A percentile compares a stretch with the other conserved stretches of the same genome.
These are phyloP conservation scores for Hyppa rectilinea DNA, from an alignment of 2,888 invertebrate genomes.

Conservation along the genomic window DNA sequence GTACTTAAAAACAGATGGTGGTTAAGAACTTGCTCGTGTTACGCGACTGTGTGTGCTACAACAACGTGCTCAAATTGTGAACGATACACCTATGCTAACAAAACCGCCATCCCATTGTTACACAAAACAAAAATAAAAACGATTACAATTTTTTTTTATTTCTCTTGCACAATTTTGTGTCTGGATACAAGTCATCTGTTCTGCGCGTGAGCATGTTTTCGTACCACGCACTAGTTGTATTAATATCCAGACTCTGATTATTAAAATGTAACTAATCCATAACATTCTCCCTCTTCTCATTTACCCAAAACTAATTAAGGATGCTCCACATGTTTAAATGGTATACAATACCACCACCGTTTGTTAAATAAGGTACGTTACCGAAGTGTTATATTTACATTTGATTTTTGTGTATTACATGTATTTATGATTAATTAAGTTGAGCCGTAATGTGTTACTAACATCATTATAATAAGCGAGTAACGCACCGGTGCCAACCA, in stretches of 20 bases:
- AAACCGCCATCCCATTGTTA: slow-evolving; percentile 2
- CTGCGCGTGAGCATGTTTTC: slow-evolving; percentile 72
- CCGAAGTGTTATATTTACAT: slow-evolving; percentile 83
- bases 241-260: slow-evolving; percentile 78
- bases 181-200: slow-evolving; percentile 12
- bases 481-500: slow-evolving; percentile 86
- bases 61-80: slow-evolving; percentile 71
- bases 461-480: slow-evolving; percentile 73
- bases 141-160: slow-evolving; percentile 2
- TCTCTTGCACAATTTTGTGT: slow-evolving; percentile 12
- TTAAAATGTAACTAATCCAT: slow-evolving; percentile 90
- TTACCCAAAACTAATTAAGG: slow-evolving; percentile 90
- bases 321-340: slow-evolving; percentile 89
- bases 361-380: slow-evolving; percentile 89
- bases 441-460: slow-evolving; percentile 83
- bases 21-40: slow-evolving; percentile 76
- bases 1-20: slow-evolving; percentile 84
- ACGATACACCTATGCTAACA: slow-evolving; percentile 4
- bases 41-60: slow-evolving; percentile 78
- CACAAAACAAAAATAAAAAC: slow-evolving; percentile 3
- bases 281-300: slow-evolving; percentile 90
- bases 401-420: slow-evolving; percentile 87
- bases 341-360: slow-evolving; percentile 89
- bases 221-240: slow-evolving; percentile 75
- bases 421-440: slow-evolving; percentile 79